Conservation (phyloP, 2,113 vertebrate species). For the Ascaphus truei region DNA sequence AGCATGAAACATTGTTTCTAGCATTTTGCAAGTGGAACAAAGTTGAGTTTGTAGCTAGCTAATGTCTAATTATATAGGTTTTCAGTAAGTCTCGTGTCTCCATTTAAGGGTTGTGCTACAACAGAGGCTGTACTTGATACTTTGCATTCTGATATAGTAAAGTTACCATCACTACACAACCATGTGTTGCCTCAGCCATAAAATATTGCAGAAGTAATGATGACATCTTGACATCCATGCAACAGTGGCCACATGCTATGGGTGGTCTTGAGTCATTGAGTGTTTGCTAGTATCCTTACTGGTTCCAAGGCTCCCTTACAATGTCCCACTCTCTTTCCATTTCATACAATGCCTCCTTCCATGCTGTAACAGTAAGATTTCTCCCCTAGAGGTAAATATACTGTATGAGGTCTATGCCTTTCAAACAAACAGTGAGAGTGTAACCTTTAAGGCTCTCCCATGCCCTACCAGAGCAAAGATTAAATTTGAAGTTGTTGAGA, state of each 20-base stretch:
- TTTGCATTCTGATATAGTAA: background rate
- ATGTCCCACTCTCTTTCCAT: background rate
- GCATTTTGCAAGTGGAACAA: no score
- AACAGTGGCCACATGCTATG: background rate
- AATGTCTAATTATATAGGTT: background rate
- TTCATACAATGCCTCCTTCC: background rate
- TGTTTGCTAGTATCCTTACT: no score
- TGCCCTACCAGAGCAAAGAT: background rate
- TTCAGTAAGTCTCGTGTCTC: background rate
- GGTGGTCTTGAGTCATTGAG: background rate
- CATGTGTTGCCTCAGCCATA: background rate
- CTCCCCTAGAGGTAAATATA: background rate
- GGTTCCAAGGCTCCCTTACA: background rate
- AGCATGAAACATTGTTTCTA: no score
- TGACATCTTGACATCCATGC: background rate
- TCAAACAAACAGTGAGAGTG: background rate
- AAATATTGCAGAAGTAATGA: background rate
- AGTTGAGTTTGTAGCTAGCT: no score
- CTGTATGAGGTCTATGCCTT: background rate
- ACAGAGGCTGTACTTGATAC: background rate
- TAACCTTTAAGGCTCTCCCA: slow-evolving; percentile 6
- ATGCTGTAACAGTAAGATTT: background rate
- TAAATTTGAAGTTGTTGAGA: background rate
- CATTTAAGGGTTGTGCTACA: background rate
- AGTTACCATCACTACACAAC: background rate